These are phyloP conservation scores for Gymnorhina tibicen DNA, from an alignment of 2,113 vertebrate species.

Conservation along the genomic window DNA sequence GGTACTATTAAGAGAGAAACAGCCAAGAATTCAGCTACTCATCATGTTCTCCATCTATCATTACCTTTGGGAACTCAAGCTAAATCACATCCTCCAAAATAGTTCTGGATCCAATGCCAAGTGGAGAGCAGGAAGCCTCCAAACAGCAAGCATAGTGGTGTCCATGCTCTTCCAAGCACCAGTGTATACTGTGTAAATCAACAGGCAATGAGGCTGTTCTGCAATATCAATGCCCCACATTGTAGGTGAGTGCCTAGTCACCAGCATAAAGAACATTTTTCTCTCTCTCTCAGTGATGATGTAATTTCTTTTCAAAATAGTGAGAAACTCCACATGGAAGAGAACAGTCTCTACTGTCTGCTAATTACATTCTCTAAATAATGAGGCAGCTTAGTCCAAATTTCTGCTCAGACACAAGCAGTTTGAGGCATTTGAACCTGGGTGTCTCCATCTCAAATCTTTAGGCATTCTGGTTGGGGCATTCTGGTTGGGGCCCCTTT, in stretches of 20 bases:
- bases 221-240: accelerated
- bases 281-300: not conserved
- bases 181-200: not conserved
- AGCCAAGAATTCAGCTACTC: not conserved
- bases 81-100: not conserved
- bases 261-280: not conserved
- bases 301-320: not conserved
- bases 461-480: not conserved
- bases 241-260: not conserved
- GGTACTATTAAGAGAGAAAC: not conserved
- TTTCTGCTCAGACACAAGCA: not conserved
- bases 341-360: not conserved
- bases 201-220: not conserved
- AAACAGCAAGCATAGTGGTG: not conserved
- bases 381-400: not conserved
- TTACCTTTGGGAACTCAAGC: not conserved
- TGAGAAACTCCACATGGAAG: not conserved
- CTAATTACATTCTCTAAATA: not conserved
- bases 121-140: not conserved
- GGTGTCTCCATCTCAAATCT: not conserved
- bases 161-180: not conserved
- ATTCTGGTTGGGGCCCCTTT: not conserved
- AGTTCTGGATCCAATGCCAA: not conserved
- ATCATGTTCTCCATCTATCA: not conserved
- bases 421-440: not conserved